phyloP scores from a whole-genome alignment of 2,888 invertebrate genomes.

The Bhutanitis thaidina region DNA sequence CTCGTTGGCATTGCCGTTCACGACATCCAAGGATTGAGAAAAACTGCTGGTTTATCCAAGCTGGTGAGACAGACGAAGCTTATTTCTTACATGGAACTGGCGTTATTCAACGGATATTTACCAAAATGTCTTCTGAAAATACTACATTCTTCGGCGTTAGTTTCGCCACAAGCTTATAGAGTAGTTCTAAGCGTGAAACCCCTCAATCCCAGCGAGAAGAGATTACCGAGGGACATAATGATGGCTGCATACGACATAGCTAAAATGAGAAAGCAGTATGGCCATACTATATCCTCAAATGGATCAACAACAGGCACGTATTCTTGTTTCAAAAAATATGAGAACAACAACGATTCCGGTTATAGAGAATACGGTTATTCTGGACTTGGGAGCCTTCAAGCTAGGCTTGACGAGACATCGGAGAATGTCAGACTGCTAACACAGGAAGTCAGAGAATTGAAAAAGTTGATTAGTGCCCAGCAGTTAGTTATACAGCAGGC shows the following conservation, averaged over 20 bases:
- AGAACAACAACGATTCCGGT: slow-evolving; percentile 78
- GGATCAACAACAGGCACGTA: slow-evolving; percentile 82
- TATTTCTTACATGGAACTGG: slow-evolving; percentile 92
- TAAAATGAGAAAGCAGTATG: slow-evolving; percentile 85
- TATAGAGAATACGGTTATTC: slow-evolving; percentile 79
- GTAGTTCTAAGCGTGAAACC: slow-evolving; percentile 91
- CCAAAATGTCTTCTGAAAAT: slow-evolving; percentile 87
- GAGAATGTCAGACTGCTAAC: slow-evolving; percentile 84
- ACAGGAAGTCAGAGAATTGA: slow-evolving; percentile 84
- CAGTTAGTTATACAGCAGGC: slow-evolving; percentile 75
- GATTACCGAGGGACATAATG: slow-evolving; percentile 88
- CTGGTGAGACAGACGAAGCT: slow-evolving; percentile 91
- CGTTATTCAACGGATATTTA: slow-evolving; percentile 88
- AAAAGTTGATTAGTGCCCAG: slow-evolving; percentile 76
- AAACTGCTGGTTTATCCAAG: slow-evolving; percentile 91
- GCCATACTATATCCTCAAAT: slow-evolving; percentile 84
- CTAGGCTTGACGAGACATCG: slow-evolving; percentile 83
- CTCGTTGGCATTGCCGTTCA: slow-evolving; percentile 93
- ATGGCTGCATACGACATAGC: slow-evolving; percentile 90
- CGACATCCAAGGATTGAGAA: slow-evolving; percentile 91
- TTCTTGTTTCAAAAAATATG: slow-evolving; percentile 83
- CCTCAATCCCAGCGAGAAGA: slow-evolving; percentile 89
- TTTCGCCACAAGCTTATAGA: slow-evolving; percentile 89
- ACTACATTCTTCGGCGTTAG: slow-evolving; percentile 87
- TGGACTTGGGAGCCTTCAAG: slow-evolving; percentile 80